These are phyloP conservation scores for Gallinago nigripennis DNA, from an alignment of 2,797 vertebrate species.

Conservation along the genomic window DNA sequence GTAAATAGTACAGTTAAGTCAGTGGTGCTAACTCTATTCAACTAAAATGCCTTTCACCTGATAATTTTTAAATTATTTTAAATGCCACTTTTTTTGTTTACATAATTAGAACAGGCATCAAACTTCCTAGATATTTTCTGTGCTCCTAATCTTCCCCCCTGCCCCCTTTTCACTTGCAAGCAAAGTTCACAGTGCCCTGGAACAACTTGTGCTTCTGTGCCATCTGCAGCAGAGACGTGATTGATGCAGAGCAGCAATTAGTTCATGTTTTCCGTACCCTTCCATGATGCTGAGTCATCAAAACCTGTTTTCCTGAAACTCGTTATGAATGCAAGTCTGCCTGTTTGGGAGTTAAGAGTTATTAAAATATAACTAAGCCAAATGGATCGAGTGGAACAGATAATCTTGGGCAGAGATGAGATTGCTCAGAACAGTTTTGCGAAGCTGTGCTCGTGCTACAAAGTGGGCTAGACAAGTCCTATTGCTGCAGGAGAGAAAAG, in stretches of 20 bases:
- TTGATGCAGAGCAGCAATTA: neutral
- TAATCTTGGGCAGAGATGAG: neutral
- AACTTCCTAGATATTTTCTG: neutral
- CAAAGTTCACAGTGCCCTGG: neutral
- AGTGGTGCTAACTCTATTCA: conserved; percentile 9
- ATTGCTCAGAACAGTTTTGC: neutral
- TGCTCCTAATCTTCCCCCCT: neutral
- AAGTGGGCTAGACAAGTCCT: neutral
- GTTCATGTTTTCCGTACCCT: neutral
- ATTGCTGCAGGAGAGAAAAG: neutral
- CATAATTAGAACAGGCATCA: neutral
- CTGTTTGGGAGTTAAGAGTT: neutral
- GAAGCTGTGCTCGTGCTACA: neutral
- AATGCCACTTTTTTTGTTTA: neutral
- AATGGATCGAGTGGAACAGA: neutral
- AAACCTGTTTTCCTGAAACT: neutral
- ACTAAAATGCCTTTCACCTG: conserved; percentile 2
- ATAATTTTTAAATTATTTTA: neutral
- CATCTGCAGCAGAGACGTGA: neutral
- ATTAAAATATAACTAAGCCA: neutral
- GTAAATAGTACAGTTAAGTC: neutral
- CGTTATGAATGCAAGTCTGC: neutral
- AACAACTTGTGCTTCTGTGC: neutral
- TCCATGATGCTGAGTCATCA: neutral
- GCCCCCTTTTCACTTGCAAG: neutral